Evolutionary conservation across 2,113 vertebrate genomes (phyloP), one percentile per base, ranked within the genome.

Genomic region (Phalacrocorax carbo): DNA sequence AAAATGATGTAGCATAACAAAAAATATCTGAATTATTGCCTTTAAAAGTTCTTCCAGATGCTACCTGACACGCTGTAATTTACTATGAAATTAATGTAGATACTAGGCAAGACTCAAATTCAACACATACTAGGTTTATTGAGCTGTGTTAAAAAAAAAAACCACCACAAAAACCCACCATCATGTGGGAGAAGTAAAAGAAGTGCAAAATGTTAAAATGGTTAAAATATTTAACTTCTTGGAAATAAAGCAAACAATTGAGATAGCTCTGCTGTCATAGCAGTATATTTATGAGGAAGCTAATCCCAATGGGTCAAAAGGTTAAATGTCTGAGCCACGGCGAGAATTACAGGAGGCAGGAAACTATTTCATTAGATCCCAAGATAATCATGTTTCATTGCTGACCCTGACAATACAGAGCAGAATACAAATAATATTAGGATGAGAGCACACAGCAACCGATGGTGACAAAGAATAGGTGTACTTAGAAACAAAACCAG

Each of bases 361-460:
- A 94, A 97, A 90, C 79, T 66, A 77, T 86, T 97, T 83, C 85
- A 96, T 92, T 55, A 92, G 88, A 94, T 96, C 90, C 82, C 82
- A 93, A 92, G 93, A 96, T 93, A 94, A 95, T 66, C 29, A 48
- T 8, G 46, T 88, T 90, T 94, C 85, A 92, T 38, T 90, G 88
- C 90, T 94, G 85, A 96, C 38, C 68, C 27, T 52, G 48, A 71
- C 55, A 83, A 86, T 55, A 75, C 72, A 83, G 82, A 10, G 5
- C 23, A 78, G 85, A 73, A 81, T 5, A 90, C 65, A 85, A 93
- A 88, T 72, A 65, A 66, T 73, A 94, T 88, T 77, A 83, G 94
- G 88, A 88, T 94, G 92, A 96, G 68, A 95, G 68, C 46, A 77
- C n/a, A 44, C 36, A 86, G 93, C 49, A 92, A 44, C 13, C 38